Evolutionary conservation across 2,888 invertebrate species (phyloP).

Genomic region (Campoplex nolae): DNA sequence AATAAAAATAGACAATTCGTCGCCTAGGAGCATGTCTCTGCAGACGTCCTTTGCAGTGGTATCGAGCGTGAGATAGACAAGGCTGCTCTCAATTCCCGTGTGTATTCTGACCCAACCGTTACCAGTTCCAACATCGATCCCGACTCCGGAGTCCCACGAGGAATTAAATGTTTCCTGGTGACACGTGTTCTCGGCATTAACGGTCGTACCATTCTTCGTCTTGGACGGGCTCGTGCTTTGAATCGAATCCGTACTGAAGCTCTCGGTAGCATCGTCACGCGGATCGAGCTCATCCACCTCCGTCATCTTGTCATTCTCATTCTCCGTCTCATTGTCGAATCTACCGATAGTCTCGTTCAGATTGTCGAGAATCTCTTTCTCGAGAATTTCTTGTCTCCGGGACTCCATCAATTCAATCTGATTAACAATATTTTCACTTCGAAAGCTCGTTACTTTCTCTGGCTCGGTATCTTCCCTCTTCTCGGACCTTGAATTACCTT

Average conservation of each 20-base stretch:
- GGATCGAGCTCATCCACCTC: constrained; percentile 61
- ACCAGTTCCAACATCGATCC: constrained; percentile 85
- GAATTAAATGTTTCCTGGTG: constrained; percentile 79
- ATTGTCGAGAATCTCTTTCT: constrained; percentile 77
- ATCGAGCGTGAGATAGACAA: constrained; percentile 87
- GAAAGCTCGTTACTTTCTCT: constrained; percentile 21
- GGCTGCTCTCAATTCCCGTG: constrained; percentile 87
- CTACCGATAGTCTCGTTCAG: constrained; percentile 81
- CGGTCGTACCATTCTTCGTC: constrained; percentile 52
- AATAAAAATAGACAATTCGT: constrained; percentile 81
- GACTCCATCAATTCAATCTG: constrained; percentile 43
- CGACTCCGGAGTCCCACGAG: constrained; percentile 84
- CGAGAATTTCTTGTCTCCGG: constrained; percentile 54
- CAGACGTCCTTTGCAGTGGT: constrained; percentile 86
- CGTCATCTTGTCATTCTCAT: constrained; percentile 40
- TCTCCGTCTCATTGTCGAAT: constrained; percentile 76
- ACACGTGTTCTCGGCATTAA: constrained; percentile 67
- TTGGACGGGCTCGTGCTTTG: constrained; percentile 74
- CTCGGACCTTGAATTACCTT: constrained; percentile 6
- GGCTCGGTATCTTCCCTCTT: neutral
- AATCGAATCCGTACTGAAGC: constrained; percentile 79
- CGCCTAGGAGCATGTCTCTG: constrained; percentile 85
- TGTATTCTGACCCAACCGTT: constrained; percentile 88
- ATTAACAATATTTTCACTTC: constrained; percentile 37
- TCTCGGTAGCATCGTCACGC: constrained; percentile 69